Conservation (phyloP, 1,140 invertebrate genomes). For the Daktulosphaira vitifoliae region DNA sequence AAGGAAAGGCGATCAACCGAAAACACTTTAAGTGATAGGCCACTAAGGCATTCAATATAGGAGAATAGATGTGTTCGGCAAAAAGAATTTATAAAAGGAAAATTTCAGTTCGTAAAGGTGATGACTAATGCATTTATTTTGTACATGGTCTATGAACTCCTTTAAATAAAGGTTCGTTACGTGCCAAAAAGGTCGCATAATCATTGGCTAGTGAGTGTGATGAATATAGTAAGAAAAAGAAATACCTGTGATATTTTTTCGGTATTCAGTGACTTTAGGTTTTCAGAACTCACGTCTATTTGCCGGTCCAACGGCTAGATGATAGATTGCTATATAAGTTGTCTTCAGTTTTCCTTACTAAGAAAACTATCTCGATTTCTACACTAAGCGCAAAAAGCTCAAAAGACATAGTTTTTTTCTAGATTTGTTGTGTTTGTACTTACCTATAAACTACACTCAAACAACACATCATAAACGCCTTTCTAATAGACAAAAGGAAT, state of each 20-base stretch:
- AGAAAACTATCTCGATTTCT: not conserved
- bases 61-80: not conserved
- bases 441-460: not conserved
- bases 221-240: too few relatives aligned
- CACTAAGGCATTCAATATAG: not conserved
- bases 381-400: not conserved
- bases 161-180: conserved; percentile 13
- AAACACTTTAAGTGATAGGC: conserved; percentile 9
- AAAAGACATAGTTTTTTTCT: not conserved
- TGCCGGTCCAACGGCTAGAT: conserved; percentile 23
- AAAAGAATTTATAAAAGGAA: conserved; percentile 5
- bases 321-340: conserved; percentile 11
- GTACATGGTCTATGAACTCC: conserved; percentile 4
- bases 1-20: not conserved
- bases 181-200: conserved; percentile 20
- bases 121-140: conserved; percentile 30
- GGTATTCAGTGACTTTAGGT: not conserved
- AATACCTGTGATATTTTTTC: too few relatives aligned
- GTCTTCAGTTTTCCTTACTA: not conserved
- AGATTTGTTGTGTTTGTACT: too few relatives aligned
- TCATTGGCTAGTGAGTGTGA: not conserved
- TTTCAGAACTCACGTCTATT: conserved; percentile 17
- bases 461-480: not conserved
- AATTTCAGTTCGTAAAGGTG: not conserved
- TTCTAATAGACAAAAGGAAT: not conserved